A percentile compares a stretch with the other conserved stretches of the same genome.
Conservation (phyloP, 2,113 vertebrate genomes). For the Malurus cyaneus region DNA sequence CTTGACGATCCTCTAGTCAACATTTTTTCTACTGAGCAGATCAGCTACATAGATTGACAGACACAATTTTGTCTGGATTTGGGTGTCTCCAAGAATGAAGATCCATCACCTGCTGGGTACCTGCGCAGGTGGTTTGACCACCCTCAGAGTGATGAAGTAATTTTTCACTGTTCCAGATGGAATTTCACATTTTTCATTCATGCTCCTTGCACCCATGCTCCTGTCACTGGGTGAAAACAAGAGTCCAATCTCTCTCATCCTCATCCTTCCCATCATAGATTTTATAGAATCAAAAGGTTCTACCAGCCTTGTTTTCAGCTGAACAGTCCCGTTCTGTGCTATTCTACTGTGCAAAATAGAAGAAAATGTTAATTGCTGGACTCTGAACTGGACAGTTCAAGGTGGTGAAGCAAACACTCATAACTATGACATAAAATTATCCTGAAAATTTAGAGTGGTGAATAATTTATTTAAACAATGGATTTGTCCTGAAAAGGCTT, state of each 20-base stretch:
- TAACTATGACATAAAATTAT: neutral
- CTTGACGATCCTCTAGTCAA: neutral
- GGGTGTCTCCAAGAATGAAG: neutral
- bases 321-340: neutral
- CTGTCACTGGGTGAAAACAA: neutral
- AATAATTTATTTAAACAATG: neutral
- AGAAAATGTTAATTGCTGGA: neutral
- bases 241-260: neutral
- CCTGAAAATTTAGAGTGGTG: neutral
- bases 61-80: neutral
- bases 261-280: neutral
- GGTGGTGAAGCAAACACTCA: neutral
- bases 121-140: neutral
- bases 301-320: neutral
- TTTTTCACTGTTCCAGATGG: neutral
- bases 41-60: neutral
- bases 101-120: too few species aligned
- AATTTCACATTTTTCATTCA: neutral
- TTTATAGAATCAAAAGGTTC: neutral
- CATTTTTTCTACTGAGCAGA: neutral
- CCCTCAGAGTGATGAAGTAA: neutral
- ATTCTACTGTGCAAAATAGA: neutral
- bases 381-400: neutral
- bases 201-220: neutral
- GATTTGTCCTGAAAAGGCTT: neutral